phyloP scores from a whole-genome alignment of 2,797 vertebrate genomes.

The Echiichthys vipera region DNA sequence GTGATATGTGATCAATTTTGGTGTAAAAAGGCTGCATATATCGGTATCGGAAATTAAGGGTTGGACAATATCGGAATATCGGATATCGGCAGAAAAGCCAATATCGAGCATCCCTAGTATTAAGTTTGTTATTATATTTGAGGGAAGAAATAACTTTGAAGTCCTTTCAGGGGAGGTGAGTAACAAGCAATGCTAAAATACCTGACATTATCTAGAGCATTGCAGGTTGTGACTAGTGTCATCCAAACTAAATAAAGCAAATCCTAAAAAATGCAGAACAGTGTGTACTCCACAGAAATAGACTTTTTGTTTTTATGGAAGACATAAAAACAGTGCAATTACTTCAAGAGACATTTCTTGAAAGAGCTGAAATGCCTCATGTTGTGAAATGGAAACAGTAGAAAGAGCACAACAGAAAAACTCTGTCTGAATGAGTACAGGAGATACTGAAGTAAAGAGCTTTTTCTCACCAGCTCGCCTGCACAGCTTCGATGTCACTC shows the following conservation, averaged over 20 bases:
- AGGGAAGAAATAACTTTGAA: not conserved
- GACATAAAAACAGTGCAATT: not conserved
- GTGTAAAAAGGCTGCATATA: no score
- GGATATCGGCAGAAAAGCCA: no score
- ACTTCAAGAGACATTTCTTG: not conserved
- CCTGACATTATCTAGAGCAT: not conserved
- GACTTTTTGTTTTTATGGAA: not conserved
- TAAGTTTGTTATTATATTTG: not conserved
- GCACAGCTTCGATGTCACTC: slow-evolving; percentile 97
- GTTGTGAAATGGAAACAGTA: slow-evolving; percentile 14
- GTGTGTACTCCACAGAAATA: not conserved
- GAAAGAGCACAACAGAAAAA: not conserved
- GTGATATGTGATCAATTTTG: no score
- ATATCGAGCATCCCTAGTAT: no score
- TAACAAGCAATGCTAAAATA: not conserved
- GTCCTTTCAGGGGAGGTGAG: not conserved
- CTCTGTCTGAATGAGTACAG: not conserved
- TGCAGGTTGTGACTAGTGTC: no score
- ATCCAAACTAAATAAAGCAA: not conserved
- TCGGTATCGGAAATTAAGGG: no score
- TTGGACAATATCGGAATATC: no score
- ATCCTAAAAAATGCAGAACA: accelerated
- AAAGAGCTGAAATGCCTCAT: slow-evolving; percentile 4
- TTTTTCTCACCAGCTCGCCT: slow-evolving; percentile 91
- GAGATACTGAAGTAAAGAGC: not conserved